These are phyloP conservation scores for Leptinotarsa lineolata DNA, from an alignment of 1,140 invertebrate species.

Conservation along the genomic window DNA sequence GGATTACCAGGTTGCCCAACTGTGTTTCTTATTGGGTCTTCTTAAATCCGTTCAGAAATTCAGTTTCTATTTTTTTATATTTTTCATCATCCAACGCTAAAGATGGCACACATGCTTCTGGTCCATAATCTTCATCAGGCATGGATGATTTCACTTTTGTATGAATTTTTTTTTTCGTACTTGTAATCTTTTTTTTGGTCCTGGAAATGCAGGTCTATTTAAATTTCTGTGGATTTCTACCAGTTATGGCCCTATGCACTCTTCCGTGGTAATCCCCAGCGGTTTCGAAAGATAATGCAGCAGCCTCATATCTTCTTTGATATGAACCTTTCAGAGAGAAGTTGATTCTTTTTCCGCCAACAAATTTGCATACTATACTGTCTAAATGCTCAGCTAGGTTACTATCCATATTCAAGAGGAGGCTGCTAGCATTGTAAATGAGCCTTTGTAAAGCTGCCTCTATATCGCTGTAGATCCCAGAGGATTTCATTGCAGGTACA, in stretches of 20 bases:
- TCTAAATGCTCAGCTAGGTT: not conserved
- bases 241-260: too few relatives aligned
- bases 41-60: not conserved
- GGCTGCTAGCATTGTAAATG: not conserved
- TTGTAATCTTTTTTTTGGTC: too few relatives aligned
- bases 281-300: not conserved
- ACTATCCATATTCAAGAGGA: not conserved
- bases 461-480: not conserved
- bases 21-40: not conserved
- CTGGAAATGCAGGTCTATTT: too few relatives aligned
- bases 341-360: slow-evolving; percentile 3
- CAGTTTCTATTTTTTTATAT: too few relatives aligned
- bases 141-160: too few relatives aligned
- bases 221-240: too few relatives aligned
- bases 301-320: not conserved
- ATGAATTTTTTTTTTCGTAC: too few relatives aligned
- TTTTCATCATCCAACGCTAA: too few relatives aligned
- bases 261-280: too few relatives aligned
- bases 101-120: too few relatives aligned
- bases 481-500: slow-evolving; percentile 1
- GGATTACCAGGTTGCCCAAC: not conserved
- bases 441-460: not conserved
- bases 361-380: slow-evolving; percentile 1
- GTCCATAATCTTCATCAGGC: too few relatives aligned
- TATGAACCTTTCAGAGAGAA: not conserved